Evolutionary conservation across 1,140 invertebrate genomes (phyloP), one percentile per base, ranked within the genome.

Genomic region (Chlorops oryzae): DNA sequence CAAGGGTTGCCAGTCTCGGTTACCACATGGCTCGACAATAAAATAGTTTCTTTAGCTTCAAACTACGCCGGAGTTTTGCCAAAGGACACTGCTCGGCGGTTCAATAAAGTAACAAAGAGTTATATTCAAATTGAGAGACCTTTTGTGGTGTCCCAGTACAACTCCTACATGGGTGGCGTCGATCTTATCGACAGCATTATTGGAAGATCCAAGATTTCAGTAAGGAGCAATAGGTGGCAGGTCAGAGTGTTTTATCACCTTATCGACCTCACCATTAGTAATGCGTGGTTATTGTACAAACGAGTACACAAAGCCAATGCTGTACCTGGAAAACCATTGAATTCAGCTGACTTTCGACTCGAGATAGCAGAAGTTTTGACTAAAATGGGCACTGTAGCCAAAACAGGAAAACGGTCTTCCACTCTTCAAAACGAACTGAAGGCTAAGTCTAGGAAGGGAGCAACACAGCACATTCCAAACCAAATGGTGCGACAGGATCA

Each of bases 141-240:
- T 28, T 17, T 27, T n/a, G 24, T 17, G 3, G 22, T 25, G 22
- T 21, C 24, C 32, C 42, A 3, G 4, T 27, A 44, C 25, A 44
- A 25, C 60, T n/a, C n/a, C n/a, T n/a, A 69, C 27, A 64, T 62
- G 58, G 62, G 60, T 18, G 61, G 63, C 25, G 65, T 66, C 10
- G 62, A 65, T 38, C 44, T 64, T 2, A 53, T 66, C n/a, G 59
- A 66, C 47, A 58, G 59, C 47, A 59, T 65, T 23, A 59, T 66
- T 59, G 58, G 47, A 1, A 49, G 32, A 13, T 63, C 63, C 27
- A 61, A 67, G 27, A 65, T 67, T 47, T 38, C 27, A 25, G 27
- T 63, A n/a, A n/a, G n/a, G n/a, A n/a, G n/a, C n/a, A n/a, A 35
- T 51, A 38, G 24, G 37, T 34, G 20, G 4, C 6, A 35, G 24